Base-by-base conservation (phyloP, 2,888 invertebrate species). In the Ochropacha duplaris region DNA sequence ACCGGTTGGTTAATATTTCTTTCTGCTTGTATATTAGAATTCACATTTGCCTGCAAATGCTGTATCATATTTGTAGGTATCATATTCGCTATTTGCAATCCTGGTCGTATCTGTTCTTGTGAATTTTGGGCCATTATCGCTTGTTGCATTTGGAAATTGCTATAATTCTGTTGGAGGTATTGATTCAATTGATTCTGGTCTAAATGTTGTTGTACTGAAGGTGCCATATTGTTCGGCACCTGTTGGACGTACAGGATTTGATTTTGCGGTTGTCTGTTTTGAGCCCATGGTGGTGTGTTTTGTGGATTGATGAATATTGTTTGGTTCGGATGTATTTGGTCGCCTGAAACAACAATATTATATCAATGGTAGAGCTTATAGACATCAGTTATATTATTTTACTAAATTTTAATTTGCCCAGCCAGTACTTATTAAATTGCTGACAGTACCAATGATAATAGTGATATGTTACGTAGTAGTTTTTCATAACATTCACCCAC, bases 231-330 rank as follows among this genome's bases (percentile, higher is more conserved):
- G 76, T 81, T 85, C 69, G 84, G 81, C 54, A 87, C 62, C 44
- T 90, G 89, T 58, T 89, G 91, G 28, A 92, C 83, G 69, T 91
- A 92, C 22, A 90, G 77, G 6, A 91, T 80, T 63, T 82, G 88
- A 68, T 86, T 89, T 58, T 84, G 87, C 1, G 81, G 66, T 51
- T 75, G 69, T 54, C 86, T 71, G 78, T 86, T 88, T 51, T 90
- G 88, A 54, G 84, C 83, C 92, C 92, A 92, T 77, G 92, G 92
- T 50, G 92, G 92, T 12, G 87, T 81, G 51, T 90, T 92, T 64
- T 90, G 88, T 2, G 87, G 84, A 61, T 90, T 91, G 57, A 91
- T 81, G 54, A 88, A 78, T 60, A 86, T 81, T 0, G 86, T 83
- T 68, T 90, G 90, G 57, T 87, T 88, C 57, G 82, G 86, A 58